A percentile compares a stretch with the other conserved stretches of the same genome.
Conservation (phyloP, 2,797 vertebrate species). For the Gymnothorax reevesii region DNA sequence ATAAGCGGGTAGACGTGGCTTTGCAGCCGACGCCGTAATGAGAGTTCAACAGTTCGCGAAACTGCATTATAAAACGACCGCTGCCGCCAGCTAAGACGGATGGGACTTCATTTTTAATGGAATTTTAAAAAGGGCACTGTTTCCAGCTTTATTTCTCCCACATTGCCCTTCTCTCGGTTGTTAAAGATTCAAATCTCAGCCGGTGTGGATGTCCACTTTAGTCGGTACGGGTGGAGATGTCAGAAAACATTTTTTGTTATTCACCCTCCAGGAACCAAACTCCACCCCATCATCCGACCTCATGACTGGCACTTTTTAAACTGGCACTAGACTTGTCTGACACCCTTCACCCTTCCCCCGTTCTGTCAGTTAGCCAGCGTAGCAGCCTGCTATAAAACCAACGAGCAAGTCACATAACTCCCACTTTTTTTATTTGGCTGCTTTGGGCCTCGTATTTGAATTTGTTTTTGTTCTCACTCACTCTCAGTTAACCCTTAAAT, state of each 20-base stretch:
- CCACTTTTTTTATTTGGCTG: constrained; percentile 20
- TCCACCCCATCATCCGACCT: background rate
- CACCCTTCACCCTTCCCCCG: constrained; percentile 21
- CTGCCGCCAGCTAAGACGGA: constrained; percentile 45
- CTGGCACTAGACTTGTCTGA: too few species aligned
- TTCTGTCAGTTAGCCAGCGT: constrained; percentile 28
- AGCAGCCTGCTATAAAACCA: constrained; percentile 42
- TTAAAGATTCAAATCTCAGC: constrained; percentile 55
- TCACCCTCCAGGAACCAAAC: background rate
- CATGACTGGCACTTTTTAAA: background rate
- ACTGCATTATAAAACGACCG: constrained; percentile 55
- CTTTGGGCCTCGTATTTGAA: constrained; percentile 9
- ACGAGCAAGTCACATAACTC: constrained; percentile 41
- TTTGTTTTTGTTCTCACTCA: constrained; percentile 19
- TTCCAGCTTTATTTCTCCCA: constrained; percentile 33
- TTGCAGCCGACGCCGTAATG: constrained; percentile 54
- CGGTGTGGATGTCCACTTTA: background rate
- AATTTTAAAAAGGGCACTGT: constrained; percentile 52
- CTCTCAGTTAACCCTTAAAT: too few species aligned
- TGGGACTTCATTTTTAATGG: constrained; percentile 40
- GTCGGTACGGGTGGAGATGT: constrained; percentile 34
- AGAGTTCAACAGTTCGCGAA: constrained; percentile 72
- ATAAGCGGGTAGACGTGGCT: background rate
- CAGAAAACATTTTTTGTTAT: background rate
- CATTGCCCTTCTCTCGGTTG: constrained; percentile 33